A percentile compares a stretch with the other conserved stretches of the same genome.
These are phyloP conservation scores for Peucedramus taeniatus DNA, from an alignment of 2,113 vertebrate species.

Conservation along the genomic window DNA sequence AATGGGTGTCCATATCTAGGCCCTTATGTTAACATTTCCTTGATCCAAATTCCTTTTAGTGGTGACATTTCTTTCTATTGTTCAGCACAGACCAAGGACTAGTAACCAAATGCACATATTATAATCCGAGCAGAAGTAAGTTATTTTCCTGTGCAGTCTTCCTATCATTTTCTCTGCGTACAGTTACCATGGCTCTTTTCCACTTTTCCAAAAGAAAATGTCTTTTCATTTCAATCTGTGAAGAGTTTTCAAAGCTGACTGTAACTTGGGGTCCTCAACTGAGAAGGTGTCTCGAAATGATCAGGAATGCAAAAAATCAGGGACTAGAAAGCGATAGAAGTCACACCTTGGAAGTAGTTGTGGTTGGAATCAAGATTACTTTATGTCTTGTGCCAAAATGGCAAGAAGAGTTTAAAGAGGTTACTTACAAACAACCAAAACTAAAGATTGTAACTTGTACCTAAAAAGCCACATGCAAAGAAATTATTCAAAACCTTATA, in stretches of 20 bases:
- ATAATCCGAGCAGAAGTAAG: conserved; percentile 20
- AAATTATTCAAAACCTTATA: background rate
- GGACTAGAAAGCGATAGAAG: background rate
- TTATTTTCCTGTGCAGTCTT: conserved; percentile 35
- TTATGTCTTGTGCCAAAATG: background rate
- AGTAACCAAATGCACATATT: conserved; percentile 2
- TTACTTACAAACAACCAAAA: conserved; percentile 22
- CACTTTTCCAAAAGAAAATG: background rate
- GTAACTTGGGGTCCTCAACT: background rate
- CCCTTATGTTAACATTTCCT: conserved; percentile 9
- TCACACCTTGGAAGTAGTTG: background rate
- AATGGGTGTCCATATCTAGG: background rate
- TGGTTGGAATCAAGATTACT: background rate
- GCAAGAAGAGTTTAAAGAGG: background rate
- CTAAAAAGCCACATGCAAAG: background rate
- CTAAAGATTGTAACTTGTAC: background rate
- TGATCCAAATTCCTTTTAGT: conserved; percentile 20
- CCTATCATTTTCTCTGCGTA: background rate
- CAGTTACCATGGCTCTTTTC: background rate
- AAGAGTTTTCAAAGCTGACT: background rate
- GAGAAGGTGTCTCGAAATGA: background rate
- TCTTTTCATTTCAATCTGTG: background rate
- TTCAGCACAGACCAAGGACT: conserved; percentile 29
- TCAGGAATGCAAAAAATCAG: background rate
- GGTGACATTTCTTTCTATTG: conserved; percentile 25